These are phyloP conservation scores for Lepidostoma basale DNA, from an alignment of 1,140 invertebrate genomes.

Conservation along the genomic window DNA sequence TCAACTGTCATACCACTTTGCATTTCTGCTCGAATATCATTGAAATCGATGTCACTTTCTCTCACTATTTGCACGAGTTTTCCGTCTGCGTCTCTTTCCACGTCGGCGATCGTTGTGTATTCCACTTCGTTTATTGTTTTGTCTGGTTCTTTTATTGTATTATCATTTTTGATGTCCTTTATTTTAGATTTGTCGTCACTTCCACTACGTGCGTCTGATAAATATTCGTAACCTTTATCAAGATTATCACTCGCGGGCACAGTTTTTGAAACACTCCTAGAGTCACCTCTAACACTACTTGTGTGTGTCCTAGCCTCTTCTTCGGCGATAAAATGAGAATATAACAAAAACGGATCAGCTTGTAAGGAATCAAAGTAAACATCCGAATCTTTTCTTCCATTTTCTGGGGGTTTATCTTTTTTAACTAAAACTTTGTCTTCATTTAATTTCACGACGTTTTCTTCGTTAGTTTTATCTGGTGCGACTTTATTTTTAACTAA, in stretches of 20 bases:
- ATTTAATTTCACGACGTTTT: not conserved
- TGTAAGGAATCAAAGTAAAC: slow-evolving; percentile 39
- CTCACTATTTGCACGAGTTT: slow-evolving; percentile 6
- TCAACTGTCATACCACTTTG: slow-evolving; percentile 30
- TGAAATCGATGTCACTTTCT: not conserved
- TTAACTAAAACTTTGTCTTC: not conserved
- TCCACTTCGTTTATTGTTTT: not conserved
- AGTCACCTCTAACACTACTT: not conserved
- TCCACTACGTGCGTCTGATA: slow-evolving; percentile 7
- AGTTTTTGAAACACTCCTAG: not conserved
- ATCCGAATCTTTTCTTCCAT: slow-evolving; percentile 13
- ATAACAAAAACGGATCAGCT: slow-evolving; percentile 41
- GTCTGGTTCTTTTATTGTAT: slow-evolving; percentile 10
- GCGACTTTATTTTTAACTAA: not conserved
- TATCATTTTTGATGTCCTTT: slow-evolving; percentile 17
- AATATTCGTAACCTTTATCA: slow-evolving; percentile 5
- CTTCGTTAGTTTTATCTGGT: not conserved
- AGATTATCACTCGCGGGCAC: not conserved
- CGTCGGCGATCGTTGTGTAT: slow-evolving; percentile 5
- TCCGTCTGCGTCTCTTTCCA: not conserved
- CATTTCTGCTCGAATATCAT: slow-evolving; percentile 19
- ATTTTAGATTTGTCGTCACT: slow-evolving; percentile 6
- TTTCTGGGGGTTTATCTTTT: not conserved
- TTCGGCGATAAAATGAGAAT: slow-evolving; percentile 43
- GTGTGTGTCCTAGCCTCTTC: slow-evolving; percentile 36